A percentile compares a stretch with the other conserved stretches of the same genome.
phyloP scores from a whole-genome alignment of 2,888 invertebrate species.

The Aphidoletes aphidimyza region DNA sequence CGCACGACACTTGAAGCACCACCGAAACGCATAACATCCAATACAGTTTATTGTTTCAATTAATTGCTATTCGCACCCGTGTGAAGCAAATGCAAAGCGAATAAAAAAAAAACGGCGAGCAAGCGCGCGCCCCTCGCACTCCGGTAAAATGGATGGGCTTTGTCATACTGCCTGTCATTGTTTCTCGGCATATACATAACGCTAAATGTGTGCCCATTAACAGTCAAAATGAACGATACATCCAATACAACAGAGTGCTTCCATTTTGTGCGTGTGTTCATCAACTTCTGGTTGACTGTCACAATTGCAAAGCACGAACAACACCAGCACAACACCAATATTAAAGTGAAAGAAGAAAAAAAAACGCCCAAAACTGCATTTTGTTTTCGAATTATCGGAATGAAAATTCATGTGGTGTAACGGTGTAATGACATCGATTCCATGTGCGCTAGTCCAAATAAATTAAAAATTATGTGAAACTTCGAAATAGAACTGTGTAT shows the following conservation, averaged over 20 bases:
- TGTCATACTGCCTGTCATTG: conserved; percentile 4
- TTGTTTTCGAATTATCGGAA: conserved; percentile 45
- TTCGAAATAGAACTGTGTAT: conserved; percentile 22
- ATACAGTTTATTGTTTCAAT: conserved; percentile 44
- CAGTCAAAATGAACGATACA: conserved; percentile 45
- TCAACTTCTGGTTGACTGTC: conserved; percentile 4
- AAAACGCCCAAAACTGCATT: conserved; percentile 20
- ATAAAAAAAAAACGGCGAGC: background rate
- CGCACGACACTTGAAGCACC: background rate
- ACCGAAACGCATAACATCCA: conserved; percentile 22
- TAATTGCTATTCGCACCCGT: conserved; percentile 18
- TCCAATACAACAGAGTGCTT: background rate
- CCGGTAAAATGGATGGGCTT: conserved; percentile 5
- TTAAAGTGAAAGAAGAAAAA: background rate
- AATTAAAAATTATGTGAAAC: conserved; percentile 33
- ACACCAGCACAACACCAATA: background rate
- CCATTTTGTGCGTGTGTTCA: background rate
- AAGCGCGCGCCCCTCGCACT: background rate
- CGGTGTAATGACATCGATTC: conserved; percentile 42
- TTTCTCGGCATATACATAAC: background rate
- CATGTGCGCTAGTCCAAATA: conserved; percentile 18
- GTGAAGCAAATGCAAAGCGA: background rate
- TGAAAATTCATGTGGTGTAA: conserved; percentile 9
- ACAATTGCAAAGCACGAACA: background rate
- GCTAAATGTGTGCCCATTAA: conserved; percentile 25